These are phyloP conservation scores for Athetis lepigone DNA, from an alignment of 2,888 invertebrate species.

Conservation along the genomic window DNA sequence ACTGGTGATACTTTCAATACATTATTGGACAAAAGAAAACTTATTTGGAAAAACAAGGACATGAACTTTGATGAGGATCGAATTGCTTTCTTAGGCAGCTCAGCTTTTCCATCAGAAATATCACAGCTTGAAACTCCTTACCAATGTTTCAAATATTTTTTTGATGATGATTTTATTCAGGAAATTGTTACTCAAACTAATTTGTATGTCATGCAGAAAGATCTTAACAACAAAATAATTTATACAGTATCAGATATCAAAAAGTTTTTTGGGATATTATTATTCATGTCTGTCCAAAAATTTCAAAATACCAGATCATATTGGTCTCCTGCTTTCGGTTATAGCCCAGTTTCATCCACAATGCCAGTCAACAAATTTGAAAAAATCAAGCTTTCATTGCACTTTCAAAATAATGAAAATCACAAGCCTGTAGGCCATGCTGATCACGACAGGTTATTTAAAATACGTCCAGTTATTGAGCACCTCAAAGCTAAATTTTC, in stretches of 20 bases:
- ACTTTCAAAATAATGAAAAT: too few relatives aligned
- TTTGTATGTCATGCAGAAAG: constrained; percentile 36
- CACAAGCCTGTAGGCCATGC: too few relatives aligned
- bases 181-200: constrained; percentile 17
- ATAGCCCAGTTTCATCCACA: constrained; percentile 35
- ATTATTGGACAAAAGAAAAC: constrained; percentile 68
- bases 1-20: constrained; percentile 20
- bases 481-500: too few relatives aligned
- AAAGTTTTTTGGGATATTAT: constrained; percentile 46
- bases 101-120: constrained; percentile 6
- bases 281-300: constrained; percentile 45
- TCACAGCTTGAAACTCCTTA: constrained; percentile 5
- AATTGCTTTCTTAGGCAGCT: constrained; percentile 58
- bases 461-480: too few relatives aligned
- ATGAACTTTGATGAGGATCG: constrained; percentile 66
- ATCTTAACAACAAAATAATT: constrained; percentile 36
- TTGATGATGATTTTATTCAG: constrained; percentile 38
- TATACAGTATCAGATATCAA: constrained; percentile 28
- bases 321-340: constrained; percentile 29
- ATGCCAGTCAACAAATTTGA: constrained; percentile 13
- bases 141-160: constrained; percentile 40
- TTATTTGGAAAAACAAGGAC: constrained; percentile 68
- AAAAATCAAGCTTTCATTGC: too few relatives aligned
- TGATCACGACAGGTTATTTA: too few relatives aligned
- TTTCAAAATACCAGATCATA: constrained; percentile 42